phyloP scores from a whole-genome alignment of 2,888 invertebrate species.

The Phymatocera aterrima region DNA sequence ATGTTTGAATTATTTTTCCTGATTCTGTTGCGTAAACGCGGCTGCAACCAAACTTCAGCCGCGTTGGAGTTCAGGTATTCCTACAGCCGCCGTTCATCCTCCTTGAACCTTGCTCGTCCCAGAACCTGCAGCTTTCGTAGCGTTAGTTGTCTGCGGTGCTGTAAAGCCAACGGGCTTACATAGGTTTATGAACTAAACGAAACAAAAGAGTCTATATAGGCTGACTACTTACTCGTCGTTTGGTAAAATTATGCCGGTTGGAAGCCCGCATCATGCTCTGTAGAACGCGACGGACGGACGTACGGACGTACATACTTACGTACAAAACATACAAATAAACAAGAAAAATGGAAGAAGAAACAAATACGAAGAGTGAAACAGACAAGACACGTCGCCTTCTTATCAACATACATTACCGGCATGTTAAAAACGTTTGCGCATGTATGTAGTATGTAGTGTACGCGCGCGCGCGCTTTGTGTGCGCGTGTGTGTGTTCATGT shows the following conservation, averaged over 20 bases:
- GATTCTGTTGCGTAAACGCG: no score
- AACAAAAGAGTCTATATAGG: constrained; percentile 32
- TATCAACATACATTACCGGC: constrained; percentile 71
- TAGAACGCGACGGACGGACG: constrained; percentile 50
- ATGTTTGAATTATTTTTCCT: no score
- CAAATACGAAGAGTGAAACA: no score
- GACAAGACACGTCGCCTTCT: constrained; percentile 60
- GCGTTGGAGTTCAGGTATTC: no score
- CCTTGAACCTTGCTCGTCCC: neutral
- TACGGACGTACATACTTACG: no score
- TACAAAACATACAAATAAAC: no score
- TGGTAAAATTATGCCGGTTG: constrained; percentile 49
- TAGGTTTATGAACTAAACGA: constrained; percentile 34
- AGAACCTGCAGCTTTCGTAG: neutral
- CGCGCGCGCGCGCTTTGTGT: neutral
- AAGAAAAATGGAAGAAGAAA: no score
- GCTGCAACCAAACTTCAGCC: no score
- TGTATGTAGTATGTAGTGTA: neutral
- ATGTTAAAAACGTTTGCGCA: constrained; percentile 52
- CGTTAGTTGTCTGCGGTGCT: constrained; percentile 28
- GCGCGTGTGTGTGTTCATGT: no score
- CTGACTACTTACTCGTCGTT: no score
- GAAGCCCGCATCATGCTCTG: constrained; percentile 58
- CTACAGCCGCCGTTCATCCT: no score
- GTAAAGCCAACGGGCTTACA: constrained; percentile 14